phyloP scores from a whole-genome alignment of 2,113 vertebrate species.

The Alexandromys fortis region DNA sequence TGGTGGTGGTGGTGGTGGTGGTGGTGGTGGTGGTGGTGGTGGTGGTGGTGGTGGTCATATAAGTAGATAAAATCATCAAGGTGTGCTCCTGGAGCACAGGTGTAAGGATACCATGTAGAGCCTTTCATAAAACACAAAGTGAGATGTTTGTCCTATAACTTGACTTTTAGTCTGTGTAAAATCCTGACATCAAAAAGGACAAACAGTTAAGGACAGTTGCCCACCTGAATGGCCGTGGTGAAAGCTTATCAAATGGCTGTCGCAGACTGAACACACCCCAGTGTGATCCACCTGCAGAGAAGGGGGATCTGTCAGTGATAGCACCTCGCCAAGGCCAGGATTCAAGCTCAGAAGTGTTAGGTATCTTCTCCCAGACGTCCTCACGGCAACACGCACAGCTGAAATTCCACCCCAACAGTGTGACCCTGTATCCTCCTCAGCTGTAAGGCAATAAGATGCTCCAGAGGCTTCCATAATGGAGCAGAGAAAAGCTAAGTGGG shows the following conservation, averaged over 20 bases:
- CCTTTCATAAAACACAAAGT: background rate
- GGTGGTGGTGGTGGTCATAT: background rate
- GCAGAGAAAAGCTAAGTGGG: accelerated
- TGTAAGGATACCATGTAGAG: background rate
- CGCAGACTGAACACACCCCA: accelerated
- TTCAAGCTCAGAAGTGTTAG: too few relatives aligned
- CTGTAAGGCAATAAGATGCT: accelerated
- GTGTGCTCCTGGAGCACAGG: background rate
- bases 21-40: background rate
- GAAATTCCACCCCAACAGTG: background rate
- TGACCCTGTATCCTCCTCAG: too few relatives aligned
- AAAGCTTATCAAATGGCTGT: accelerated
- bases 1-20: background rate
- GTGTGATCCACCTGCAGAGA: too few relatives aligned
- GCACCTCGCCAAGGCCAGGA: background rate
- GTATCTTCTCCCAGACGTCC: accelerated
- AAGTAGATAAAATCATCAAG: background rate
- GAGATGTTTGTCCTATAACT: background rate
- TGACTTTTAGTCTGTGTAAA: background rate
- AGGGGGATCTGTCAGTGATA: too few relatives aligned
- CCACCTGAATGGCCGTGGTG: accelerated
- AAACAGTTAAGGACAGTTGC: too few relatives aligned
- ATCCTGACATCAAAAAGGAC: background rate
- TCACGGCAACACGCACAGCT: accelerated
- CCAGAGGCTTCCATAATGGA: background rate